Evolutionary conservation across 30 jellyfish, hydroid and myxozoan genomes (phyloP).

Genomic region (Hydractinia echinata): DNA sequence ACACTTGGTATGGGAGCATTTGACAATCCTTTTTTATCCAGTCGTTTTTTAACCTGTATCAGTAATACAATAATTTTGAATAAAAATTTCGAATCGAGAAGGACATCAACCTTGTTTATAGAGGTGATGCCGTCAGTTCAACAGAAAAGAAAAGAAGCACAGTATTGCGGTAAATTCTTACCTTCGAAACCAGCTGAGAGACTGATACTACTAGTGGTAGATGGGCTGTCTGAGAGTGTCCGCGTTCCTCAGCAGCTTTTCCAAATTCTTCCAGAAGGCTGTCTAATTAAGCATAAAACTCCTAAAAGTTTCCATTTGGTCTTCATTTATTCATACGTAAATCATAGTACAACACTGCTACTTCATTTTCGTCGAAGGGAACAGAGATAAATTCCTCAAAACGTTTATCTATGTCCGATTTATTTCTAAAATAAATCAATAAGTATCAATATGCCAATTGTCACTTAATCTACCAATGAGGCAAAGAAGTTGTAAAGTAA

Average conservation of each 20-base stretch:
- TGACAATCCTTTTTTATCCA: not conserved
- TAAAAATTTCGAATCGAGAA: too few relatives aligned
- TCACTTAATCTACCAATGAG: not conserved
- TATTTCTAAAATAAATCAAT: not conserved
- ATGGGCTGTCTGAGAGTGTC: constrained; percentile 3
- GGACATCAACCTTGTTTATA: too few relatives aligned
- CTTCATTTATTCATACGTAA: not conserved
- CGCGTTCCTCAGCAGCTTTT: constrained; percentile 35
- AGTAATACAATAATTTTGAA: too few relatives aligned
- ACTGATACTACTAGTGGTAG: constrained; percentile 30
- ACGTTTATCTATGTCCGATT: constrained; percentile 2
- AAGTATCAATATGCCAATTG: too few relatives aligned
- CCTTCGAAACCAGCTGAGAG: constrained; percentile 27
- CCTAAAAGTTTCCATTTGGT: not conserved
- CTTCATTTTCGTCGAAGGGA: constrained; percentile 17
- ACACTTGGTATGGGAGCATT: not conserved
- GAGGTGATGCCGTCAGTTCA: too few relatives aligned
- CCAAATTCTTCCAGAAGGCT: constrained; percentile 20
- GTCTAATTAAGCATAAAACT: constrained; percentile 9
- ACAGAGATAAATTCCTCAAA: not conserved
- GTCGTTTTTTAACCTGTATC: too few relatives aligned
- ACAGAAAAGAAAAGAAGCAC: too few relatives aligned
- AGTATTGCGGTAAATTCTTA: not conserved
- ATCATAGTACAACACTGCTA: not conserved
- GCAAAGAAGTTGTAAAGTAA: not conserved